Percentiles rank a stretch among this genome's conserved stretches.
Evolutionary conservation across 2,888 invertebrate genomes (phyloP).

Genomic region (Agapostemon virescens): DNA sequence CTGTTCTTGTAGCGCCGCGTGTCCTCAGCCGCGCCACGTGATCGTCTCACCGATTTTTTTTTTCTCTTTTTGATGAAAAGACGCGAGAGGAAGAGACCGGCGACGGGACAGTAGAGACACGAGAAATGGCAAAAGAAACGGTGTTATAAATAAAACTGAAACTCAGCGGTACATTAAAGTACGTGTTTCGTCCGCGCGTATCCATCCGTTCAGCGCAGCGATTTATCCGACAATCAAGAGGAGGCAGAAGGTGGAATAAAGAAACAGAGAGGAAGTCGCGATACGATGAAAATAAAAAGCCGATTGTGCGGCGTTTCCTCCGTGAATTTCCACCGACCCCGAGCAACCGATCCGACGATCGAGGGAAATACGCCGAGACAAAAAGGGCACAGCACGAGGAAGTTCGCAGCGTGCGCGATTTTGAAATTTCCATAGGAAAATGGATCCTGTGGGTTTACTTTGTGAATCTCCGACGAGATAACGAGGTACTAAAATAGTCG

Average conservation of each 20-base stretch:
- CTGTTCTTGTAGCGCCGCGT: conserved; percentile 28
- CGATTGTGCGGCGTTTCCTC: conserved; percentile 11
- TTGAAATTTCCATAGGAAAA: background rate
- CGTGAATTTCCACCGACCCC: background rate
- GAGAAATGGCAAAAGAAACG: conserved; percentile 58
- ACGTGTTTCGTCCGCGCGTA: conserved; percentile 47
- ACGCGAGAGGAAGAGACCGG: conserved; percentile 3
- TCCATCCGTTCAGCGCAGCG: conserved; percentile 51
- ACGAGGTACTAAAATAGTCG: background rate
- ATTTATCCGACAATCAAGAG: conserved; percentile 53
- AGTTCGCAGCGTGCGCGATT: background rate
- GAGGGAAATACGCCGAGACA: background rate
- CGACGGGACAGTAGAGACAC: conserved; percentile 20
- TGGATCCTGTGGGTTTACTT: conserved; percentile 7
- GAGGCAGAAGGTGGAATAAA: conserved; percentile 27
- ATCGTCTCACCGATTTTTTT: conserved; percentile 24
- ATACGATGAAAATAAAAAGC: conserved; percentile 29
- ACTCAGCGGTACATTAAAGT: conserved; percentile 55
- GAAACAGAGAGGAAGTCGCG: conserved; percentile 17
- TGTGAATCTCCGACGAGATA: background rate
- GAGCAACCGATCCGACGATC: background rate
- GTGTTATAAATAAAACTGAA: conserved; percentile 60
- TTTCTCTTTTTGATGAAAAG: conserved; percentile 20
- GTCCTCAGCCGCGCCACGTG: conserved; percentile 45
- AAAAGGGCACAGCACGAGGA: conserved; percentile 5